A percentile compares a stretch with the other conserved stretches of the same genome.
These are phyloP conservation scores for Eustalomyia histrio DNA, from an alignment of 2,888 invertebrate species.

Conservation along the genomic window DNA sequence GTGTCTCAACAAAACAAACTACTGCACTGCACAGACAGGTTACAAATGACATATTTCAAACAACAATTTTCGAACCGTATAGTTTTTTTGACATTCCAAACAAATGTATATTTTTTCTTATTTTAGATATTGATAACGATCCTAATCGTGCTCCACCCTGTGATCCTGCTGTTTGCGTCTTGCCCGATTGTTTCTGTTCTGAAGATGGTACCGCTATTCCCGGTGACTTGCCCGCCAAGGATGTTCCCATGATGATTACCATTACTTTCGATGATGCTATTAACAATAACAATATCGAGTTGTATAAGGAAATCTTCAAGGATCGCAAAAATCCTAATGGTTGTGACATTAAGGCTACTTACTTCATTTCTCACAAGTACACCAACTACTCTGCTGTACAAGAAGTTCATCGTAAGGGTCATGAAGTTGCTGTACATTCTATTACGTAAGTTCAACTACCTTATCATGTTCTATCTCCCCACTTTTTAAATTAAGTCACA, in stretches of 20 bases:
- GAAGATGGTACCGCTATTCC: conserved; percentile 94
- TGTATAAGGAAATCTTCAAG: conserved; percentile 95
- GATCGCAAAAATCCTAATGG: conserved; percentile 95
- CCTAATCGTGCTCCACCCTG: conserved; percentile 95
- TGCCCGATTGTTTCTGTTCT: conserved; percentile 96
- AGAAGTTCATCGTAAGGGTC: conserved; percentile 93
- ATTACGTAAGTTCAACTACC: conserved; percentile 87
- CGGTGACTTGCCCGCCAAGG: conserved; percentile 89
- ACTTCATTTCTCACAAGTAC: conserved; percentile 95
- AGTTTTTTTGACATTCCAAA: too few relatives aligned
- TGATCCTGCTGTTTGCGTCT: conserved; percentile 90
- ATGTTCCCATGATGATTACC: conserved; percentile 96
- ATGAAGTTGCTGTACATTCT: conserved; percentile 95
- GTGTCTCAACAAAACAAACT: too few relatives aligned
- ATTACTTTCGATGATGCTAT: conserved; percentile 97
- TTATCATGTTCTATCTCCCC: background rate
- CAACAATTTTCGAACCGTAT: too few relatives aligned
- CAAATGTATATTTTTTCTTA: background rate
- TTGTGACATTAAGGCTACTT: conserved; percentile 95
- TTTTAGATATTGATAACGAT: conserved; percentile 92
- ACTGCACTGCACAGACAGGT: too few relatives aligned
- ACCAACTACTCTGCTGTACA: conserved; percentile 96
- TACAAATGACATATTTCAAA: too few relatives aligned
- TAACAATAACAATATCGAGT: conserved; percentile 95
- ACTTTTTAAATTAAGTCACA: too few relatives aligned